Evolutionary conservation across 2,888 invertebrate species (phyloP), one percentile per base, ranked within the genome.

Genomic region (Heterodera filipjevi): DNA sequence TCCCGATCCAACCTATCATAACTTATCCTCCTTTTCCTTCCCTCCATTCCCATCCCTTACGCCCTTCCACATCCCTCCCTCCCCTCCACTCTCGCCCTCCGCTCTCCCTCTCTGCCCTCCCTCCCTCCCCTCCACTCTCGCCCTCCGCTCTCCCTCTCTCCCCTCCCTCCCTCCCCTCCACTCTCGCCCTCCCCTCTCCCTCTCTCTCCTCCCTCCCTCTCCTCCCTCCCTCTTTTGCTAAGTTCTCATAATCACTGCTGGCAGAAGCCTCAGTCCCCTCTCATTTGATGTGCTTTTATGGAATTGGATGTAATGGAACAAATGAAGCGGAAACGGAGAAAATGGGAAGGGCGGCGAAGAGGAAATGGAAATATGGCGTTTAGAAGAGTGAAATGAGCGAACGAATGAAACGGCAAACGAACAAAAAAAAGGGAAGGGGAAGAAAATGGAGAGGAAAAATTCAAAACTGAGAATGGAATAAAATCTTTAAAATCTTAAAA

Each of bases 231-330:
- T 27, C 59, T 2, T 8, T 6, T n/a, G 59, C n/a, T n/a, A 3
- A 27, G 2, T 27, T 3, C 59, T 59, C 53, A 16, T 53, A 53
- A 53, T 53, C 59, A 59, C 59, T 27, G 22, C 6, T 19, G 22
- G 19, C 53, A 53, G 1, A 16, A 59, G 59, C 59, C 22, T n/a
- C 59, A n/a, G 22, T 10, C 59, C 10, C 59, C 59, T n/a, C 5
- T 6, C 59, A 6, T n/a, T 19, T 19, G 3, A 2, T n/a, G n/a
- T 8, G 19, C 53, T 19, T 59, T 59, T 59, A 59, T 59, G 59
- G 59, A 59, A 27, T 59, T 59, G 59, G n/a, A 22, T 59, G n/a
- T 59, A 59, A 59, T 27, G 59, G 59, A 59, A 59, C 59, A 59
- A 59, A 59, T 59, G 27, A 59, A 59, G 59, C 59, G 59, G n/a